Evolutionary conservation across 2,888 invertebrate genomes (phyloP).

Genomic region (Spodoptera picta): DNA sequence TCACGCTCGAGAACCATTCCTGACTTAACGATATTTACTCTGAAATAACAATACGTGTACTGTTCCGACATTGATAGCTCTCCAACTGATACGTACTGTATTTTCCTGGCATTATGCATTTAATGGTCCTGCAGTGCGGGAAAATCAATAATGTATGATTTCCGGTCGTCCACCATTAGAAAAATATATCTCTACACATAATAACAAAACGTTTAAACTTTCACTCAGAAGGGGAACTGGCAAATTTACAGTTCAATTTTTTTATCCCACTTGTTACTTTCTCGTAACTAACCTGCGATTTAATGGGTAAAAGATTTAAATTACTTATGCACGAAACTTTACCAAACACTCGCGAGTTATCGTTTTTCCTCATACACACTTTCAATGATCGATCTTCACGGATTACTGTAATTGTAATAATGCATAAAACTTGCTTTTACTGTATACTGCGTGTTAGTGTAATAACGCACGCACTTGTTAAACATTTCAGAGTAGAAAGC

Average conservation of each 20-base stretch:
- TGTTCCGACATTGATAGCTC: constrained; percentile 70
- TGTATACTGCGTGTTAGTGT: constrained; percentile 58
- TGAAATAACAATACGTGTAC: constrained; percentile 72
- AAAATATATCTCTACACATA: constrained; percentile 40
- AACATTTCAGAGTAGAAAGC: constrained; percentile 70
- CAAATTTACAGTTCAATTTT: constrained; percentile 70
- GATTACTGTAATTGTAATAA: constrained; percentile 77
- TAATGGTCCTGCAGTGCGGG: constrained; percentile 40
- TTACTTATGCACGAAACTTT: constrained; percentile 70
- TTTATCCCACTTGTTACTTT: constrained; percentile 77
- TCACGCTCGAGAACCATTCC: constrained; percentile 68
- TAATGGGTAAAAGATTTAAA: constrained; percentile 76
- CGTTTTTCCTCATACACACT: constrained; percentile 69
- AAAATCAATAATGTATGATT: constrained; percentile 53
- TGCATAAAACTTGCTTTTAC: constrained; percentile 77
- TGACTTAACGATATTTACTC: constrained; percentile 76
- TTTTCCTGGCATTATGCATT: constrained; percentile 38
- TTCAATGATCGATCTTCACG: constrained; percentile 72
- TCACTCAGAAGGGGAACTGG: constrained; percentile 74
- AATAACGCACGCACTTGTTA: constrained; percentile 46
- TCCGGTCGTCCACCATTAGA: constrained; percentile 49
- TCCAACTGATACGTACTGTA: constrained; percentile 62
- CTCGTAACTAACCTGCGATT: constrained; percentile 80
- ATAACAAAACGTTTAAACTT: constrained; percentile 64
- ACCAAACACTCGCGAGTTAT: constrained; percentile 73